phyloP scores from a whole-genome alignment of 2,797 vertebrate genomes.

The Siniperca scherzeri region DNA sequence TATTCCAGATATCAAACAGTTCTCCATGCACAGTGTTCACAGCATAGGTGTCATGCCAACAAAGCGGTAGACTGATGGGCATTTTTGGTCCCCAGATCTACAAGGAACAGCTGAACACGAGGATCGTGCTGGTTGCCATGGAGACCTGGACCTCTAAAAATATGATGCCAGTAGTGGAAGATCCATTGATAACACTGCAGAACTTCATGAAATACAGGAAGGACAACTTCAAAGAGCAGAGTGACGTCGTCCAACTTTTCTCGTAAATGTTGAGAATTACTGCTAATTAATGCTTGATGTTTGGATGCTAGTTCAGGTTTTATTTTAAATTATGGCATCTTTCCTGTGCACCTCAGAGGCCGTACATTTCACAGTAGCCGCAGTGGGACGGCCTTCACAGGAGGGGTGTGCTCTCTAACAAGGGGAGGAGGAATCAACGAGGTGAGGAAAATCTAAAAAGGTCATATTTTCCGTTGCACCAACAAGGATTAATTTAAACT shows the following conservation, averaged over 20 bases:
- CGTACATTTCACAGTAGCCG: slow-evolving; percentile 94
- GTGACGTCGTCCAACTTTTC: slow-evolving; percentile 93
- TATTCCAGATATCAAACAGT: not conserved
- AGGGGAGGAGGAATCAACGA: slow-evolving; percentile 93
- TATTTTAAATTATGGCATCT: not conserved
- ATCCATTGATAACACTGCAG: slow-evolving; percentile 90
- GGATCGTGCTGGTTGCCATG: slow-evolving; percentile 96
- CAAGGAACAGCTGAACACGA: slow-evolving; percentile 95
- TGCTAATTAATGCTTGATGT: not conserved
- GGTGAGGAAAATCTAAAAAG: slow-evolving; percentile 80
- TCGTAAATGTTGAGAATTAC: slow-evolving; percentile 84
- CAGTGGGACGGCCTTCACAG: slow-evolving; percentile 92
- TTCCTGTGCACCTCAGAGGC: slow-evolving; percentile 82
- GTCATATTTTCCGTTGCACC: not conserved
- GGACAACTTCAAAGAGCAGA: slow-evolving; percentile 89
- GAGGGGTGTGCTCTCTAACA: slow-evolving; percentile 90
- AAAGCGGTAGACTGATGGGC: slow-evolving; percentile 30
- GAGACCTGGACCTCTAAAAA: slow-evolving; percentile 94
- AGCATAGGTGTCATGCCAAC: slow-evolving; percentile 21
- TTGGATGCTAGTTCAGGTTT: not conserved
- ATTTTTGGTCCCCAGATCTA: slow-evolving; percentile 87
- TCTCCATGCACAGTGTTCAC: slow-evolving; percentile 17
- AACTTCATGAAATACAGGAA: slow-evolving; percentile 93
- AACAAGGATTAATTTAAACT: not conserved
- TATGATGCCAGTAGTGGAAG: slow-evolving; percentile 88